Percentiles rank a stretch among this genome's conserved stretches.
phyloP scores from a whole-genome alignment of 2,113 vertebrate species.

The Leucosticte australis region DNA sequence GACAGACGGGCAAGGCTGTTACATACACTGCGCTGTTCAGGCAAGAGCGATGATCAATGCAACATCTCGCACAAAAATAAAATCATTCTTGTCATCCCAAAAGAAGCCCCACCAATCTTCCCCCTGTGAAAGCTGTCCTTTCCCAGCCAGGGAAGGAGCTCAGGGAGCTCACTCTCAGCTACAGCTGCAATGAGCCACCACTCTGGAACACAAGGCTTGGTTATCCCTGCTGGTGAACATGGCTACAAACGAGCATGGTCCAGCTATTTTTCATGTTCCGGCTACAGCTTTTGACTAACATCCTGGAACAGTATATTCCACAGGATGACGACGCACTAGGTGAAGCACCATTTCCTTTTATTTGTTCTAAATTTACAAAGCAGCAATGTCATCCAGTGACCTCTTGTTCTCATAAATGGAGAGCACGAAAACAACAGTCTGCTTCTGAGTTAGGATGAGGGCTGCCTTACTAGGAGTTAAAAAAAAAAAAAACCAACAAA shows the following conservation, averaged over 20 bases:
- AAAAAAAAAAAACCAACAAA: not conserved
- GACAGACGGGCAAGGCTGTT: not conserved
- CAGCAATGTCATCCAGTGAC: constrained; percentile 51
- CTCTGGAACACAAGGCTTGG: not conserved
- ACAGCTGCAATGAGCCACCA: not conserved
- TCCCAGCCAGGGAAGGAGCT: not conserved
- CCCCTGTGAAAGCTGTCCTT: not conserved
- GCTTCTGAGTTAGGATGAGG: not conserved
- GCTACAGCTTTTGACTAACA: constrained; percentile 41
- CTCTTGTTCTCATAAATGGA: constrained; percentile 40
- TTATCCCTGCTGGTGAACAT: not conserved
- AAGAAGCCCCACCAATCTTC: not conserved
- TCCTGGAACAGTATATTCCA: constrained; percentile 59
- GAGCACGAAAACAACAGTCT: not conserved
- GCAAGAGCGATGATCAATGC: not conserved
- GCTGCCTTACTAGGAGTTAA: not conserved
- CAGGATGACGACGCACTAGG: constrained; percentile 56
- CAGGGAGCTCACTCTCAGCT: not conserved
- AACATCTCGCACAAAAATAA: not conserved
- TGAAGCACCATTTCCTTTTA: constrained; percentile 64
- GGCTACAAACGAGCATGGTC: not conserved
- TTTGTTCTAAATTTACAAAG: constrained; percentile 68
- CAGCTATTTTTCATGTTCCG: constrained; percentile 18
- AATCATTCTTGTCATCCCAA: not conserved
- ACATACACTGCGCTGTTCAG: accelerated